Evolutionary conservation across 2,113 vertebrate species (phyloP).

Genomic region (Oriolus oriolus): DNA sequence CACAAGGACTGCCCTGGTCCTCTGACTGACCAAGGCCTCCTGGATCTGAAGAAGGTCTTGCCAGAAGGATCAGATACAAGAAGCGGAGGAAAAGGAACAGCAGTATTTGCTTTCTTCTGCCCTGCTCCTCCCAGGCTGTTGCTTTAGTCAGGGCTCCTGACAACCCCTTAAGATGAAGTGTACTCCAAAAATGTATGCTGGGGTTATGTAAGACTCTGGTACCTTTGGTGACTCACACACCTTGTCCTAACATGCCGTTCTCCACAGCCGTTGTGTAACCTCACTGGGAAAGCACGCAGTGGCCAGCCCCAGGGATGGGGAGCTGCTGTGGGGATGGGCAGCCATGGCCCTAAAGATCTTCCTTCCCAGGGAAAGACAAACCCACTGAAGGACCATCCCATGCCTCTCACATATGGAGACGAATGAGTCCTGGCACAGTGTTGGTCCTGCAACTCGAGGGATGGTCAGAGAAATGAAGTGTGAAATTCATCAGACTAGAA

Average conservation of each 20-base stretch:
- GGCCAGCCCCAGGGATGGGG: not conserved
- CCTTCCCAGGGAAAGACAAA: not conserved
- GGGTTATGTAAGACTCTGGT: not conserved
- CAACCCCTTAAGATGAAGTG: slow-evolving; percentile 31
- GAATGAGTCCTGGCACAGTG: rapidly evolving
- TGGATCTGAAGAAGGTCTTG: not conserved
- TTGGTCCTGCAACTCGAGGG: not conserved
- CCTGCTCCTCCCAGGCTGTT: not conserved
- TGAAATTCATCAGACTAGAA: not conserved
- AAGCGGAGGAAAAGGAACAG: not conserved
- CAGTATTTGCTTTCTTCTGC: not conserved
- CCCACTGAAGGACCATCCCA: not conserved
- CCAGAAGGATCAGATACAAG: not conserved
- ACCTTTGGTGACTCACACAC: slow-evolving; percentile 43
- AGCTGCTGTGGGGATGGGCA: not conserved
- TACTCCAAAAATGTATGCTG: not conserved
- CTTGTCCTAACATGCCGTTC: not conserved
- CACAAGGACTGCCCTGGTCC: not conserved
- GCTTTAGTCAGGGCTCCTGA: slow-evolving; percentile 23
- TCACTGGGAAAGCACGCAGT: not conserved
- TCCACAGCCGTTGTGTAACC: not conserved
- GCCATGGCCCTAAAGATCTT: not conserved
- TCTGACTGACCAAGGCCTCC: not conserved
- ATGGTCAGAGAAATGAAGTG: not conserved
- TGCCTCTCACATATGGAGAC: not conserved